Base-by-base conservation (phyloP, 1,140 invertebrate species). In the Triops longicaudatus region DNA sequence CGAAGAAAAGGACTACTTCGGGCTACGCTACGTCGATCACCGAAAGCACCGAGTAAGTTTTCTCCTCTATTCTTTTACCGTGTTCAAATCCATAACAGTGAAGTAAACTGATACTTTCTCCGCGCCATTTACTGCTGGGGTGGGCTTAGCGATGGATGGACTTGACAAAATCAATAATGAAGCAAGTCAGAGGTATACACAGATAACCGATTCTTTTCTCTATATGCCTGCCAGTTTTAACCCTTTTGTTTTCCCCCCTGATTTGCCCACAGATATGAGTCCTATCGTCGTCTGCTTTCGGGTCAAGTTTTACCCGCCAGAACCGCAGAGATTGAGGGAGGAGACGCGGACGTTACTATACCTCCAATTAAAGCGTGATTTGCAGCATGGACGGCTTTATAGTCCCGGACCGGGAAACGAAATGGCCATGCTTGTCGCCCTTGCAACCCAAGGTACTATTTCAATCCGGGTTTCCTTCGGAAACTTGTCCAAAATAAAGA, bases 1-100 rank as follows among this genome's bases (percentile, higher is more conserved):
- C 79, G 89, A 94, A 78, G 97, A 98, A 86, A 97, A 94, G 81
- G 97, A 98, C 86, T 98, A 98, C 85, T 98, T 98, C 86, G 97
- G 97, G 10, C 88, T 99, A 28, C 89, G 96, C 78, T 98, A 94
- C 90, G 94, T 97, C 42, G 96, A 98, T 86, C 85, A 89, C 41
- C 90, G 91, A 80, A 96, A 96, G 81, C 95, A 98, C 86, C 90
- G 96, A 87, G 96, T 95, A 86, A 89, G 87, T 83, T 74, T 74
- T 76, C 73, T 78, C 1, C 9, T 72, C 76, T 80, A 75, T 78
- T 78, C 44, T 41, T 22, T 42, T 22, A 9, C 17, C 73, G 11
- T 26, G 17, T 73, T n/a, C 73, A 12, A 73, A 31, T 73, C 37
- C 37, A 37, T 42, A 31, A 74, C 9, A n/a, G 12, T 41, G 41